These are phyloP conservation scores for Dinocampus coccinellae DNA, from an alignment of 2,888 invertebrate genomes.

Conservation along the genomic window DNA sequence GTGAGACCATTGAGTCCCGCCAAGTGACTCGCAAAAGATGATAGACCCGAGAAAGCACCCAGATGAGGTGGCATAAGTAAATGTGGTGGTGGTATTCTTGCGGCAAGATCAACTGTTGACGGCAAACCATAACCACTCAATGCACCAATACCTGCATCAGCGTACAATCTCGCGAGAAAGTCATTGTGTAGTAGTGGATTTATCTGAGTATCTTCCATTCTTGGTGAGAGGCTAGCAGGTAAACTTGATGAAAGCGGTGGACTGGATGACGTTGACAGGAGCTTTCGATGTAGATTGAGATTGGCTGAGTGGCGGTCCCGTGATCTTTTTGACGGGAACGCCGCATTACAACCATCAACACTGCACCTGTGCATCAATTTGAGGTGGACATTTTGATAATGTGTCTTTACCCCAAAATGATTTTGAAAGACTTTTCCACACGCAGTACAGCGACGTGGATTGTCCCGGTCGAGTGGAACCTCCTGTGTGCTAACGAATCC, in stretches of 20 bases:
- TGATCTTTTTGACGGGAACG: conserved; percentile 93
- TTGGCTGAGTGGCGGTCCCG: conserved; percentile 95
- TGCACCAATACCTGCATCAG: conserved; percentile 72
- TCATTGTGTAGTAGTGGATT: conserved; percentile 81
- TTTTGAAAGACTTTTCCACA: conserved; percentile 96
- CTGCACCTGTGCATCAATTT: conserved; percentile 96
- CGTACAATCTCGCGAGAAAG: conserved; percentile 82
- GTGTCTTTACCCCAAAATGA: conserved; percentile 92
- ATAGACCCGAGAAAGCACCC: conserved; percentile 73
- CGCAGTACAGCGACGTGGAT: conserved; percentile 90
- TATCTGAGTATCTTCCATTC: conserved; percentile 70
- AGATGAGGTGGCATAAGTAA: conserved; percentile 74
- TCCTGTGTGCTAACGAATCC: conserved; percentile 82
- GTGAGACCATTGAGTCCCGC: conserved; percentile 68
- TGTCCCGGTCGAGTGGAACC: conserved; percentile 91
- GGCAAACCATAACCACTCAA: conserved; percentile 68
- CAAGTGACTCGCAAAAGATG: conserved; percentile 66
- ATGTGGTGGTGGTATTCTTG: conserved; percentile 71
- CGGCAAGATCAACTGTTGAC: conserved; percentile 59
- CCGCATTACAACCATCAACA: conserved; percentile 94
- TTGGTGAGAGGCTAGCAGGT: conserved; percentile 72
- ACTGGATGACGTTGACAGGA: conserved; percentile 79
- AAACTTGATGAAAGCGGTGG: conserved; percentile 70
- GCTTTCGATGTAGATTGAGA: conserved; percentile 89
- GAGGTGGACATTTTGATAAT: conserved; percentile 95